Evolutionary conservation across 2,888 invertebrate species (phyloP), one percentile per base, ranked within the genome.

Genomic region (Hydriomena furcata): DNA sequence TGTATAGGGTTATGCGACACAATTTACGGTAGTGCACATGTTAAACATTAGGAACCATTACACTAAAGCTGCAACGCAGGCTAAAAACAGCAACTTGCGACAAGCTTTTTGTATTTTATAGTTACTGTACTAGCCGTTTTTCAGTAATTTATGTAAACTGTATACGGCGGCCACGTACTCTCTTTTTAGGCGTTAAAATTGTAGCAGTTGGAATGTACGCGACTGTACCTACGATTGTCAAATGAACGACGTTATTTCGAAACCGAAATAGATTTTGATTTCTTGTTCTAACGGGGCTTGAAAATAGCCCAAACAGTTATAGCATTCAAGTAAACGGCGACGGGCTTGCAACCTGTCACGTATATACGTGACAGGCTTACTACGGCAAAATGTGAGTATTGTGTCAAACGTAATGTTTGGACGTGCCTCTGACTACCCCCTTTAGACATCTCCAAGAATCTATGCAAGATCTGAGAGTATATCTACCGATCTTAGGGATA

Each of bases 111-210:
- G 52, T 52, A 47, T 44, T 52, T 52, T 52, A 52, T 40, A 48
- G 47, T 35, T 30, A n/a, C 23, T 40, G 52, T 52, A 35, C 47
- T 47, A 35, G 13, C 30, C 38, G 52, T 52, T 52, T 52, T 52
- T 47, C 34, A 43, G 43, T 52, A 52, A 52, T 52, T 52, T 52
- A 52, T 52, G 52, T 48, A 43, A 52, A 52, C 47, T 17, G 38
- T 48, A 47, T 48, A 47, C 52, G 34, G 43, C 8, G 31, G 38
- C 43, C 43, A 43, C 40, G 34, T 24, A 21, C 32, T 34, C 32
- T 37, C 52, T 47, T 48, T 52, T 40, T 47, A 48, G 28, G 34
- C 20, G 38, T 27, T 36, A 11, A n/a, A 24, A 34, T 10, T 8
- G 10, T 11, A 23, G 12, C 23, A 23, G 24, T 23, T 27, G 4